These are phyloP conservation scores for Chironomus riparius DNA, from an alignment of 2,888 invertebrate species.

Conservation along the genomic window DNA sequence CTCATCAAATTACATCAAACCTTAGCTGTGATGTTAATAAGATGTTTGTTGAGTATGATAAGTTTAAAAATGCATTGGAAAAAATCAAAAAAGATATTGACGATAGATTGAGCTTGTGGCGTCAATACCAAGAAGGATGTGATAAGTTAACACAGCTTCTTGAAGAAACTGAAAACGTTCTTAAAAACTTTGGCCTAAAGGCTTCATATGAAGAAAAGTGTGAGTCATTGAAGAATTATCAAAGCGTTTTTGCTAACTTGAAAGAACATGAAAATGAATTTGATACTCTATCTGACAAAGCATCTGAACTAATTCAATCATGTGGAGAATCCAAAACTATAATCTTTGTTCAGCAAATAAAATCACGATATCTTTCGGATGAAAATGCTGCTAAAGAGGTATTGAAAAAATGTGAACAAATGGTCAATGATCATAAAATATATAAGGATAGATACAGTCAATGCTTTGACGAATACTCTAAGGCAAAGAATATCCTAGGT, in stretches of 20 bases:
- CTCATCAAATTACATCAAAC: conserved; percentile 73
- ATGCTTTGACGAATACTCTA: conserved; percentile 70
- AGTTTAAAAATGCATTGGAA: conserved; percentile 64
- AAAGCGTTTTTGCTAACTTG: conserved; percentile 49
- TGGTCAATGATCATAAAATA: conserved; percentile 67
- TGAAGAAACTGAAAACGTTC: conserved; percentile 70
- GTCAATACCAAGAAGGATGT: conserved; percentile 77
- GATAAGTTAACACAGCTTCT: conserved; percentile 77
- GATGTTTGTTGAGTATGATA: conserved; percentile 73
- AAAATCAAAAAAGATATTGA: conserved; percentile 73
- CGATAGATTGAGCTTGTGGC: conserved; percentile 81
- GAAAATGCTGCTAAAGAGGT: conserved; percentile 83
- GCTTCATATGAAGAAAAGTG: conserved; percentile 82
- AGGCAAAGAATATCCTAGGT: conserved; percentile 63
- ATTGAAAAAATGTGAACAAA: conserved; percentile 85
- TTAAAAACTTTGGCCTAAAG: conserved; percentile 77
- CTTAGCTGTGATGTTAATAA: conserved; percentile 74
- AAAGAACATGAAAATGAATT: conserved; percentile 73
- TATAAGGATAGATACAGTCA: conserved; percentile 78
- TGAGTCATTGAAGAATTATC: conserved; percentile 81
- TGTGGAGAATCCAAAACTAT: conserved; percentile 81
- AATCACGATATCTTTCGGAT: conserved; percentile 81
- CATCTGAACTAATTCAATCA: conserved; percentile 73
- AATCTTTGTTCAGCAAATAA: conserved; percentile 80
- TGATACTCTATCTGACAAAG: conserved; percentile 77